Conservation (phyloP, 2,888 invertebrate species). For the Eurytoma adleriae region DNA sequence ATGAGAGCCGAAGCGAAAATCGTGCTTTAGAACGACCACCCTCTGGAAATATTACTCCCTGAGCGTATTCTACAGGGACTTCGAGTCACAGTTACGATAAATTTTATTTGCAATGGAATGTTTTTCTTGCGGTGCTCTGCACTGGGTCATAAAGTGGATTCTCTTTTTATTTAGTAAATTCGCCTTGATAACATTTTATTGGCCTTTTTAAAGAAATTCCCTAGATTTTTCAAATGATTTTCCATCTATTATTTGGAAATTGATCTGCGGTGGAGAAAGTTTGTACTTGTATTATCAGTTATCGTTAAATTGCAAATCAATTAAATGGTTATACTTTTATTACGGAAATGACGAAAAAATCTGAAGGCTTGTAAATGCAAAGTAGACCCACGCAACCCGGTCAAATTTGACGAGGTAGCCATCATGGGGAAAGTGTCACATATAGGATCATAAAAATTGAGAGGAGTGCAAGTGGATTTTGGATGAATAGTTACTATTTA, state of each 20-base stretch:
- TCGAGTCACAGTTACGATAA: conserved; percentile 36
- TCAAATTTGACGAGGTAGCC: no score
- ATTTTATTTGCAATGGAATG: conserved; percentile 45
- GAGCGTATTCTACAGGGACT: conserved; percentile 17
- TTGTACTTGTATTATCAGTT: no score
- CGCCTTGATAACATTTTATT: conserved; percentile 7
- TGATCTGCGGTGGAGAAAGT: background rate
- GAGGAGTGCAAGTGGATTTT: no score
- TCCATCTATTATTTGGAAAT: background rate
- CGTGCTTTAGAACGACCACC: conserved; percentile 25
- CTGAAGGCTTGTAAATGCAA: no score
- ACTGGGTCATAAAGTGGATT: background rate
- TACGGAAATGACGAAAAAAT: no score
- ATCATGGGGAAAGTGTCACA: no score
- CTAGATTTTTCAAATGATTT: no score
- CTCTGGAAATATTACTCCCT: conserved; percentile 40
- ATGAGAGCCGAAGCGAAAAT: background rate
- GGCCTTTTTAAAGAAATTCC: background rate
- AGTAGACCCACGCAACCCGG: no score
- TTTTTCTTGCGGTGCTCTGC: conserved; percentile 9
- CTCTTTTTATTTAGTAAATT: conserved; percentile 8
- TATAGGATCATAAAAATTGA: no score
- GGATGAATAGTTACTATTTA: no score
- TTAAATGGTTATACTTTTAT: no score
- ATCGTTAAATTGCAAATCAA: no score